Percentiles rank a stretch among this genome's conserved stretches.
Conservation (phyloP, 2,797 vertebrate species). For the Phoebastria nigripes region DNA sequence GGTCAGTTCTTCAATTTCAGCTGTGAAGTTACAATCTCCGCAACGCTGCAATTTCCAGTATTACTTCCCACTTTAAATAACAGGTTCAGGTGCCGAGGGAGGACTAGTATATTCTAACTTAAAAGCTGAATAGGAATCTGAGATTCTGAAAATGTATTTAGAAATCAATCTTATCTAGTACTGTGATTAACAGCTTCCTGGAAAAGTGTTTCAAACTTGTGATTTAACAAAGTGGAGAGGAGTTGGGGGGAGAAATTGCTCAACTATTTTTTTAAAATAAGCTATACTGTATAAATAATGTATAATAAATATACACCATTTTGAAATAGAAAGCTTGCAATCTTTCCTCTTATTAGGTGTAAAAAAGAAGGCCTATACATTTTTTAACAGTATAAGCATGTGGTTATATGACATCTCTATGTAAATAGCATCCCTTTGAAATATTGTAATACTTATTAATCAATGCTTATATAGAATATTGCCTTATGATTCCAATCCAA, state of each 20-base stretch:
- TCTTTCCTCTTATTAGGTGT: neutral
- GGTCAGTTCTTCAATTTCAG: neutral
- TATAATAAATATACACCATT: neutral
- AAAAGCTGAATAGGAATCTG: neutral
- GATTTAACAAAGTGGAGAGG: neutral
- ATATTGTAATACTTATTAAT: neutral
- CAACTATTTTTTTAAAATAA: neutral
- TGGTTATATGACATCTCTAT: neutral
- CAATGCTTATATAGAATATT: neutral
- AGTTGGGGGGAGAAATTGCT: neutral
- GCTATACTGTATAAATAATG: neutral
- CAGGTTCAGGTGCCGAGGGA: neutral
- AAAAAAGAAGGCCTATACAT: neutral
- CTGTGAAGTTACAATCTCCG: neutral
- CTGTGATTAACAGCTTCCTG: neutral
- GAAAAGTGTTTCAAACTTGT: neutral
- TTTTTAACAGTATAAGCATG: neutral
- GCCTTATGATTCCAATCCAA: neutral
- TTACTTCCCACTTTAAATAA: neutral
- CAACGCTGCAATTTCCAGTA: neutral
- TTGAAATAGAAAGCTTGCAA: neutral
- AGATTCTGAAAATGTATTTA: neutral
- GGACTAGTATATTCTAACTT: neutral
- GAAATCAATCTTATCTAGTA: neutral
- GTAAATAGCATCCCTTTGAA: neutral